These are phyloP conservation scores for Hemicordylus capensis DNA, from an alignment of 2,113 vertebrate species.

Conservation along the genomic window DNA sequence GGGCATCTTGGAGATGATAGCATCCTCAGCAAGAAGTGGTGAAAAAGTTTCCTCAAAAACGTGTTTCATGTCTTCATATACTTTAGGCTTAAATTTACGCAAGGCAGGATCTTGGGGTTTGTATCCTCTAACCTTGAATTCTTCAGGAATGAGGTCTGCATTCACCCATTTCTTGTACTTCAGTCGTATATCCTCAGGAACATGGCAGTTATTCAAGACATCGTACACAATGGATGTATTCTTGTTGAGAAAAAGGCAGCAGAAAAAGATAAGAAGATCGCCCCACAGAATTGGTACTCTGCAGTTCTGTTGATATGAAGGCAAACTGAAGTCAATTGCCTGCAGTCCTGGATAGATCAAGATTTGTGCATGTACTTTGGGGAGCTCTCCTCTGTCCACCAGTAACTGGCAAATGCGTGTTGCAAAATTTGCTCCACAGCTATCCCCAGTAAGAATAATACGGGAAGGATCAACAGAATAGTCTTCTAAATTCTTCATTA, in stretches of 20 bases:
- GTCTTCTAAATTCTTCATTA: constrained; percentile 72
- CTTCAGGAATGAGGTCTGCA: constrained; percentile 14
- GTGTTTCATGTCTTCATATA: constrained; percentile 60
- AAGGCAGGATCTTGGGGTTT: background rate
- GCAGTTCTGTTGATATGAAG: constrained; percentile 77
- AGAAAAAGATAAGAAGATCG: constrained; percentile 57
- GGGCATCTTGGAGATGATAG: constrained; percentile 49
- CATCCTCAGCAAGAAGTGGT: constrained; percentile 12
- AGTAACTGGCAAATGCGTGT: constrained; percentile 74
- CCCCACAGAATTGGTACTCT: constrained; percentile 73
- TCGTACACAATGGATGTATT: constrained; percentile 63
- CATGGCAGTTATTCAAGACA: constrained; percentile 65
- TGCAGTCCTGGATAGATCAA: constrained; percentile 79
- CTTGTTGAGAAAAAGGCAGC: constrained; percentile 71
- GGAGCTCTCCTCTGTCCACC: constrained; percentile 64
- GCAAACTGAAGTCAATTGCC: constrained; percentile 55
- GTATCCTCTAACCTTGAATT: constrained; percentile 52
- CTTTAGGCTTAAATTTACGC: constrained; percentile 61
- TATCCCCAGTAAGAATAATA: constrained; percentile 77
- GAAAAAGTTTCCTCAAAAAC: background rate
- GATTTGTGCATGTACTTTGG: constrained; percentile 73
- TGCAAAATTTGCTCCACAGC: constrained; percentile 70
- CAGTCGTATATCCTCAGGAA: constrained; percentile 66
- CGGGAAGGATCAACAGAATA: constrained; percentile 70
- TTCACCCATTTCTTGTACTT: constrained; percentile 48